Evolutionary conservation across 2,113 vertebrate genomes (phyloP).

Genomic region (Psophia crepitans): DNA sequence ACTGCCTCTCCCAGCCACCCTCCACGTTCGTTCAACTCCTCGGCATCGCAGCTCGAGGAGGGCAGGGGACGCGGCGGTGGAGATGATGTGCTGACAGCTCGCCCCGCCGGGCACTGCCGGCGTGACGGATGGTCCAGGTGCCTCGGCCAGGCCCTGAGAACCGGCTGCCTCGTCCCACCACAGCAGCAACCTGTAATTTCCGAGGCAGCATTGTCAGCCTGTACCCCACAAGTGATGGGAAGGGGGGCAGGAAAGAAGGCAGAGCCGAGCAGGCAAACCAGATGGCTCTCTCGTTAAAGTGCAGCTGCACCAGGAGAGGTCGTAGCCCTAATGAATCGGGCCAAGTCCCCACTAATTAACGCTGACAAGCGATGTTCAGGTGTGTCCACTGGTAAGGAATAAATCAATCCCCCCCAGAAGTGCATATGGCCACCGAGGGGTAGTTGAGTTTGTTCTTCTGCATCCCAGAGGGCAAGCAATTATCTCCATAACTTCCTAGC

Average conservation of each 20-base stretch:
- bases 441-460: not conserved
- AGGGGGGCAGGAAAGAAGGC: not conserved
- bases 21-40: fast-evolving
- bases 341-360: slow-evolving; percentile 40
- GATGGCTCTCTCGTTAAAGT: slow-evolving; percentile 61
- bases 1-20: fast-evolving
- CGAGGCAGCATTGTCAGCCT: not conserved
- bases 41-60: fast-evolving
- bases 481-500: slow-evolving; percentile 17
- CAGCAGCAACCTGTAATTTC: slow-evolving; percentile 17
- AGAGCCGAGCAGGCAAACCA: slow-evolving; percentile 27
- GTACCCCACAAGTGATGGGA: not conserved
- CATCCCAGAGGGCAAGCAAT: slow-evolving; percentile 66
- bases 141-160: not conserved
- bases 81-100: not conserved
- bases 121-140: slow-evolving; percentile 22
- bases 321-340: not conserved
- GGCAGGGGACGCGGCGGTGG: fast-evolving
- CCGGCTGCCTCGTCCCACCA: not conserved
- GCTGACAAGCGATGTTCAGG: slow-evolving; percentile 20
- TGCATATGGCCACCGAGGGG: fast-evolving
- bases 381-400: slow-evolving; percentile 24
- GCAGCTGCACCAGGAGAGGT: slow-evolving; percentile 62
- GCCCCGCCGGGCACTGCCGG: not conserved
- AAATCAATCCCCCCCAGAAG: slow-evolving; percentile 45